Evolutionary conservation across 2,888 invertebrate genomes (phyloP).

Genomic region (Eudasyphora cyanicolor): DNA sequence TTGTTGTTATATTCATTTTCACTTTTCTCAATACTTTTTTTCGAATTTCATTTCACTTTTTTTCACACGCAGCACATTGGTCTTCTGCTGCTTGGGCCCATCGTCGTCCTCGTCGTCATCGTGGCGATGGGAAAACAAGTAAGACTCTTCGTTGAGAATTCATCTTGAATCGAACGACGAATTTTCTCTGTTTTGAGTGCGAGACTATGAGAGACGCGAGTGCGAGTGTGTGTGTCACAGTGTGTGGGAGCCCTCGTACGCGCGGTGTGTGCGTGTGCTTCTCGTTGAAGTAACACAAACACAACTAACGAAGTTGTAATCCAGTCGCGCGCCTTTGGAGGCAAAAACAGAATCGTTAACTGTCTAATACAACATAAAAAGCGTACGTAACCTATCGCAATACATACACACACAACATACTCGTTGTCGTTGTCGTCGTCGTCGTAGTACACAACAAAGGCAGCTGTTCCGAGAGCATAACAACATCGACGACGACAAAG

Average conservation of each 20-base stretch:
- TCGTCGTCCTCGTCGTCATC: not conserved
- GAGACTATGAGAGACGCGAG: not conserved
- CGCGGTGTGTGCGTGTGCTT: not conserved
- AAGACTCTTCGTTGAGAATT: conserved; percentile 18
- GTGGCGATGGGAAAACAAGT: conserved; percentile 22
- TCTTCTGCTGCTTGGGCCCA: not conserved
- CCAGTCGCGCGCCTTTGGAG: conserved; percentile 4
- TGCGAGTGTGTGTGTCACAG: not conserved
- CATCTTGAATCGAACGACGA: conserved; percentile 8
- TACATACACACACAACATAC: conserved; percentile 48
- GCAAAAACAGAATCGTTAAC: conserved; percentile 16
- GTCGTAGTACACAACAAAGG: not conserved
- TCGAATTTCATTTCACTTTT: conserved; percentile 7
- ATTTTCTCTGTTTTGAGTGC: conserved; percentile 3
- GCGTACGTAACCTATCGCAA: conserved; percentile 45
- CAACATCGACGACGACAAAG: conserved; percentile 1
- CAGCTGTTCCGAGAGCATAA: not conserved
- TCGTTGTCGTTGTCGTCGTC: not conserved
- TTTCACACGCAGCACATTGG: conserved; percentile 22
- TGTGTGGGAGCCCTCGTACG: not conserved
- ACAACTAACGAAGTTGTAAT: conserved; percentile 29
- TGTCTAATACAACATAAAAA: conserved; percentile 38
- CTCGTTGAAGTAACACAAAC: conserved; percentile 30
- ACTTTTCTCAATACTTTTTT: not conserved
- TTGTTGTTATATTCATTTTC: conserved; percentile 1